phyloP scores from a whole-genome alignment of 2,797 vertebrate species.

The Uromys caudimaculatus region DNA sequence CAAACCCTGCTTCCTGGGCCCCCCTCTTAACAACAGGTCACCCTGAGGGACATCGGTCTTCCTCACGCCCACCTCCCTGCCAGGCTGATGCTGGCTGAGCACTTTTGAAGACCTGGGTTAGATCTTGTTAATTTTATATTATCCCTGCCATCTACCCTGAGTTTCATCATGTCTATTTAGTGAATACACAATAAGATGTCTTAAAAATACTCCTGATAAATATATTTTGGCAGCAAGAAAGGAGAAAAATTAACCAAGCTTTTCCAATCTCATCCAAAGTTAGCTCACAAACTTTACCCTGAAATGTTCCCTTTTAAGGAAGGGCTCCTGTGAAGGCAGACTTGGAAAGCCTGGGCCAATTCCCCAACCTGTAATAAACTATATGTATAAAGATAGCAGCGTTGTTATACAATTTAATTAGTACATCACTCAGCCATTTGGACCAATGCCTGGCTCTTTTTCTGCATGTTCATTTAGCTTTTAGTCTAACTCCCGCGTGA shows the following conservation, averaged over 20 bases:
- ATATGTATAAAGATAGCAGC: constrained; percentile 76
- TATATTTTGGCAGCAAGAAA: constrained; percentile 37
- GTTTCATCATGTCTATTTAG: constrained; percentile 46
- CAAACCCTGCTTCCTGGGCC: background rate
- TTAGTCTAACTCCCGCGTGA: constrained; percentile 85
- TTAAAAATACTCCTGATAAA: constrained; percentile 28
- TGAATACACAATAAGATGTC: constrained; percentile 17
- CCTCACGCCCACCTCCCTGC: background rate
- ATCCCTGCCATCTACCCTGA: background rate
- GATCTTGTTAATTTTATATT: constrained; percentile 47
- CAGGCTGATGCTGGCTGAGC: background rate
- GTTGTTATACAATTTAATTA: constrained; percentile 87
- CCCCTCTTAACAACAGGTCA: background rate
- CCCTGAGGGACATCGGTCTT: background rate
- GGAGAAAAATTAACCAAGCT: constrained; percentile 12
- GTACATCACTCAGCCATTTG: constrained; percentile 87
- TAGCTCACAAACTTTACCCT: background rate
- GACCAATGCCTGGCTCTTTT: constrained; percentile 80
- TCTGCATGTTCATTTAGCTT: constrained; percentile 84
- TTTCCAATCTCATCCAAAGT: constrained; percentile 49
- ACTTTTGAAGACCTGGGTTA: background rate
- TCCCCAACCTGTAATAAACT: constrained; percentile 83
- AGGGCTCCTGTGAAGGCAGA: constrained; percentile 69
- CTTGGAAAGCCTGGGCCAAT: constrained; percentile 75
- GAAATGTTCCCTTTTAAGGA: constrained; percentile 52